Base-by-base conservation (phyloP, 2,113 vertebrate genomes). In the Oceanodroma tethys region DNA sequence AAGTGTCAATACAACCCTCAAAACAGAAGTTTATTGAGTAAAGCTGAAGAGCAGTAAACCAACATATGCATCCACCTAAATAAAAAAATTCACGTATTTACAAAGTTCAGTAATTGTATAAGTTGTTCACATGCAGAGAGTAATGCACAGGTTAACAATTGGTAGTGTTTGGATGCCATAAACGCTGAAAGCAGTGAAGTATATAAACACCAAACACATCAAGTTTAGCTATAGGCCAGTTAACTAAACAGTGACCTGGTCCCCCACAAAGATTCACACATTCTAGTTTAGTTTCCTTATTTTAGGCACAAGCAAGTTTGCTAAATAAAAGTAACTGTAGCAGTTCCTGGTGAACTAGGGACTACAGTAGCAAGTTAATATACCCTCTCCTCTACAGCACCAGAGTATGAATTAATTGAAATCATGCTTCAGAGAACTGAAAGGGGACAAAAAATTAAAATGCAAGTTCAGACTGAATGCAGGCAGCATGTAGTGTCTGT, bases 11-110 rank as follows among this genome's bases (percentile, higher is more conserved):
- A 97, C 97, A 97, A 98, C 98, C 98, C 98, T 98, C 96, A 97
- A 98, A 98, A 98, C 97, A 93, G 92, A 98, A 98, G 98, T 98
- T 98, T 98, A 98, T 98, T 98, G 98, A 98, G 93, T 97, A 98
- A 98, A 98, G 98, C 98, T 95, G 97, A 97, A 98, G 95, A 98
- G 98, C 98, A 97, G 96, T 96, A 97, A 98, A 98, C 97, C 97
- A 97, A 98, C 95, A 98, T 97, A 97, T 82, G 97, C 98, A 98
- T 98, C 98, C 98, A 98, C 97, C 98, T 97, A 98, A 98, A 98
- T 98, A 97, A 98, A 98, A 98, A 98, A 98, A 89, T 53, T 48
- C 98, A 98, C 94, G 43, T 98, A 98, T 98, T 98, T 98, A 98
- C 98, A 98, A 96, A 98, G 98, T 98, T 96, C 94, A 73, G 81